Base-by-base conservation (phyloP, 2,113 vertebrate species). In the Taxidea taxus region DNA sequence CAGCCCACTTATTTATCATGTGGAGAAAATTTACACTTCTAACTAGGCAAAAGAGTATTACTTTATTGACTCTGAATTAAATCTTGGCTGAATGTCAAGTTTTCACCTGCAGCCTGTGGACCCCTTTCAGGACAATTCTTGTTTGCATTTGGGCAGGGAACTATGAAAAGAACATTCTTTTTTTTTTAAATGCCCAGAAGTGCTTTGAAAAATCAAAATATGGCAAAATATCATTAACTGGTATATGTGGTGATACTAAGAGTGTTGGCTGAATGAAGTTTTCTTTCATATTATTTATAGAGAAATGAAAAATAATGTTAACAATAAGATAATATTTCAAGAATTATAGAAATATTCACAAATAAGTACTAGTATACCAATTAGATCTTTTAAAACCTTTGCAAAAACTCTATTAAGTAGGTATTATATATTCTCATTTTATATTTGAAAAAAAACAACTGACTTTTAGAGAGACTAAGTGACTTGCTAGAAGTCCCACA, bases 31-130 rank as follows among this genome's bases (percentile, higher is more conserved):
- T 95, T 98, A 96, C 87, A 97, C 92, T 97, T 94, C 49, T 91
- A 89, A 91, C 93, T 91, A 95, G 91, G 72, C 94, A 97, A 90
- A 39, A 54, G 89, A 66, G 77, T 97, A 93, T 97, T 98, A 97
- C 49, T 97, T 97, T 98, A 97, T 94, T 95, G 97, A 97, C 93
- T 91, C 54, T 68, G 94, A 98, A 93, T 97, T 96, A 97, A 97
- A 93, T 78, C 78, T 97, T 97, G 91, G 93, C 66, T 93, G 37
- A 86, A 72, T 95, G 66, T 96, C 94, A 97, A 86, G 54, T 95
- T 94, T 97, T 97, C n/a, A 89, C 58, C 74, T 91, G 89, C 27
- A 94, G 25, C 34, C 56, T 37, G 12, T 66, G 47, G 58, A 74
- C 54, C 25, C 15, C 42, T 94, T 97, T 83, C n/a, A 80, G 75